Evolutionary conservation across 2,113 vertebrate species (phyloP), one percentile per base, ranked within the genome.

Genomic region (Percopsis transmontana): DNA sequence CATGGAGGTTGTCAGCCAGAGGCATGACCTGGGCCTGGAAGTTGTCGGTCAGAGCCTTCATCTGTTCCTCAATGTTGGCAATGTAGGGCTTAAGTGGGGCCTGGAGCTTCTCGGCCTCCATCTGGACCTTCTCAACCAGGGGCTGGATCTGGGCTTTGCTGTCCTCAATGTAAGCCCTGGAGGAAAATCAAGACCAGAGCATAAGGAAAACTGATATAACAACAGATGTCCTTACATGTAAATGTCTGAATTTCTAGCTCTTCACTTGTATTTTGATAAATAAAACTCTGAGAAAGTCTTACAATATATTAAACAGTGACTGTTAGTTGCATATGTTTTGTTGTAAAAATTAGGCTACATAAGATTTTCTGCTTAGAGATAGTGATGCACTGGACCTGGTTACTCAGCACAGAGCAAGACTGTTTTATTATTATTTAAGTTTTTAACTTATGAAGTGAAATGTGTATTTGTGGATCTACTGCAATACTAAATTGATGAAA

Each of bases 31-130:
- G 82, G 18, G 72, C 33, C 44, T 67, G 72, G 66, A 91, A 19
- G 23, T 72, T 71, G 13, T 77, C 77, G 0, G 80, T 69, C 58
- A 90, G 52, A 9, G 86, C 85, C 60, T 68, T 80, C 23, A 90
- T 53, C 44, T 84, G 74, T 1, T 76, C 80, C 61, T 89, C 77
- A 0, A 87, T 81, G 85, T 82, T 85, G 75, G 52, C 3, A 9
- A 88, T 63, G 59, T 68, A 53, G 23, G 89, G 87, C 69, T 81
- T 74, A 63, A 89, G 60, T 70, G 87, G 86, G 58, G 84, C 82
- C 60, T 86, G 85, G 68, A 91, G 70, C 67, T 79, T 90, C 45
- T 61, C 0, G 18, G 79, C 75, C 66, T 84, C 62, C 1, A 50
- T 40, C 66, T 80, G 70, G 55, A 85, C 40, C 66, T 66, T 66